These are phyloP conservation scores for Pelobates fuscus DNA, from an alignment of 2,113 vertebrate species.

Conservation along the genomic window DNA sequence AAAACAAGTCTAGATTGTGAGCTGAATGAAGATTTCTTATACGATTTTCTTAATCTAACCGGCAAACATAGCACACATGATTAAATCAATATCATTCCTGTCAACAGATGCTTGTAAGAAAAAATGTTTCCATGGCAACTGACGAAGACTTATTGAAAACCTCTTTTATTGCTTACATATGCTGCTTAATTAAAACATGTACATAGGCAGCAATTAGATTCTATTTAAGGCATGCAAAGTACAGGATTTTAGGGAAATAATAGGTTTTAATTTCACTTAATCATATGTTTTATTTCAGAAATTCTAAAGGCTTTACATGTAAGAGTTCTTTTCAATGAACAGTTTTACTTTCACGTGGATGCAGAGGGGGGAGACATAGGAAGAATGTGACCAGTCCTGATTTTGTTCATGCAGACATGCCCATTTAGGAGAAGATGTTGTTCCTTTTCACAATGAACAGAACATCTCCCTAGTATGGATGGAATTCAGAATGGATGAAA, in stretches of 20 bases:
- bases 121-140: slow-evolving; percentile 71
- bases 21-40: slow-evolving; percentile 1
- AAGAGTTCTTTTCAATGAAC: too few species aligned
- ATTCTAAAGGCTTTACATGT: not conserved
- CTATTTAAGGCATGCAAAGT: slow-evolving; percentile 48
- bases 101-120: slow-evolving; percentile 57
- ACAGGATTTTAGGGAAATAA: slow-evolving; percentile 38
- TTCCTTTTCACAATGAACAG: too few species aligned
- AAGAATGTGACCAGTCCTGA: too few species aligned
- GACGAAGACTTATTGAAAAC: slow-evolving; percentile 57
- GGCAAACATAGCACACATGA: slow-evolving; percentile 59
- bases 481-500: too few species aligned
- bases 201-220: slow-evolving; percentile 49
- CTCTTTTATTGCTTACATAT: slow-evolving; percentile 56
- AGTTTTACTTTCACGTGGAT: too few species aligned
- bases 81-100: slow-evolving; percentile 62
- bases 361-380: too few species aligned
- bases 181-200: slow-evolving; percentile 56
- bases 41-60: slow-evolving; percentile 59
- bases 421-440: too few species aligned
- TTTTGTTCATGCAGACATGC: too few species aligned
- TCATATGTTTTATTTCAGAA: slow-evolving; percentile 44
- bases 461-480: too few species aligned
- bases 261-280: slow-evolving; percentile 40
- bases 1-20: slow-evolving; percentile 7